phyloP scores from a whole-genome alignment of 2,113 vertebrate genomes.

The Apus apus region DNA sequence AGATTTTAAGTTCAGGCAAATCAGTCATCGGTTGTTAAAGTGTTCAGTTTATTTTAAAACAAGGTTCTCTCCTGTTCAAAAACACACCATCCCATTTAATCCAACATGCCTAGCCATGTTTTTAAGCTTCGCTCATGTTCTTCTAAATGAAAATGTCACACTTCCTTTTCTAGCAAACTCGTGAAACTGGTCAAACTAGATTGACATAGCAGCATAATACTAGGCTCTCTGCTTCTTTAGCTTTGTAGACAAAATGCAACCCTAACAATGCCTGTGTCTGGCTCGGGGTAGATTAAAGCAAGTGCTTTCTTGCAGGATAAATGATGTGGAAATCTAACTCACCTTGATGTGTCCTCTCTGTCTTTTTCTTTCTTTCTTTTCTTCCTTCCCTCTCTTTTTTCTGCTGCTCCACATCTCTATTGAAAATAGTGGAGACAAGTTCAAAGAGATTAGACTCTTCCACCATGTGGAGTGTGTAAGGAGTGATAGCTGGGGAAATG shows the following conservation, averaged over 20 bases:
- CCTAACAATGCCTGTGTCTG: constrained; percentile 53
- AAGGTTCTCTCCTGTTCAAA: constrained; percentile 12
- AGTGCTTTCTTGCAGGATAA: constrained; percentile 81
- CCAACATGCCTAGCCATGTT: constrained; percentile 54
- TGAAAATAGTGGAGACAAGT: constrained; percentile 77
- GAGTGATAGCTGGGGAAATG: constrained; percentile 50
- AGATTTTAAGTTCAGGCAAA: not conserved
- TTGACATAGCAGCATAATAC: constrained; percentile 5
- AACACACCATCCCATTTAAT: not conserved
- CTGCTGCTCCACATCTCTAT: constrained; percentile 66
- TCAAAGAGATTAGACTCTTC: constrained; percentile 75
- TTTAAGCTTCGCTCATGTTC: constrained; percentile 17
- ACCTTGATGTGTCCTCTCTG: constrained; percentile 80
- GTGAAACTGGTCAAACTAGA: constrained; percentile 73
- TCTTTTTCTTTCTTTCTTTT: not conserved
- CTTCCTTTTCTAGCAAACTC: constrained; percentile 47
- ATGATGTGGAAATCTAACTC: constrained; percentile 83
- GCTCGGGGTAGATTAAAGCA: constrained; percentile 76
- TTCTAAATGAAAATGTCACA: constrained; percentile 63
- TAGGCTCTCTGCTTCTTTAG: not conserved
- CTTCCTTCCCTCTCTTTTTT: constrained; percentile 32
- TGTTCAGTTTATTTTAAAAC: not conserved
- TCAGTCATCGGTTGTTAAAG: not conserved
- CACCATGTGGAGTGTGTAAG: constrained; percentile 50
- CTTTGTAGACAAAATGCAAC: constrained; percentile 67